phyloP scores from a whole-genome alignment of 2,113 vertebrate species.

The Saguinus midas region DNA sequence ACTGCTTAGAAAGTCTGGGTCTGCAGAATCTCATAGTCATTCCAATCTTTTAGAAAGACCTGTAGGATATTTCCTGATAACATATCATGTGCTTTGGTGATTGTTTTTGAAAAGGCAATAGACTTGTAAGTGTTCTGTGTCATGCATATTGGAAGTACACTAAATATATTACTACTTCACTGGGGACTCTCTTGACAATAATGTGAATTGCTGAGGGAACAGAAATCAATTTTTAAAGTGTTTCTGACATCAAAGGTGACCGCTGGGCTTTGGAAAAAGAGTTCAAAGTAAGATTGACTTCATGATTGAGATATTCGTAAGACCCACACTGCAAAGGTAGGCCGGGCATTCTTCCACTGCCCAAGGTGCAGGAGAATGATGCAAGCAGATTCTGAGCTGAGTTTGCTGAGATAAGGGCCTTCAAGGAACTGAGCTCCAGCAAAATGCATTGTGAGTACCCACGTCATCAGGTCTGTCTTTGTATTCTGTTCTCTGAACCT shows the following conservation, averaged over 20 bases:
- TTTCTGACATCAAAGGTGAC: constrained; percentile 68
- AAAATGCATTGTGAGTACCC: neutral
- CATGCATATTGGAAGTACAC: constrained; percentile 48
- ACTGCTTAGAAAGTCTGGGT: neutral
- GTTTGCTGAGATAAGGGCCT: neutral
- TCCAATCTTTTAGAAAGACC: constrained; percentile 48
- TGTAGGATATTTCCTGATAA: constrained; percentile 44
- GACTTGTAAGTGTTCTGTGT: constrained; percentile 39
- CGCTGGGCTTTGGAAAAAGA: constrained; percentile 24
- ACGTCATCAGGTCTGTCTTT: neutral
- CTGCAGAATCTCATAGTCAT: constrained; percentile 21
- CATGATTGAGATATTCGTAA: constrained; percentile 54
- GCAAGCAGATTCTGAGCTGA: neutral
- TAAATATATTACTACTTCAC: constrained; percentile 65
- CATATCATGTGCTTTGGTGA: neutral
- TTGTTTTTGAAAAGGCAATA: constrained; percentile 64
- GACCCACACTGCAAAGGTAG: neutral
- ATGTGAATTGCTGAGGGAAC: constrained; percentile 59
- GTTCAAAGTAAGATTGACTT: constrained; percentile 57
- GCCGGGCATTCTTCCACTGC: neutral
- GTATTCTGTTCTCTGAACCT: neutral
- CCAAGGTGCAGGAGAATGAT: neutral
- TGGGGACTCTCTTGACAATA: constrained; percentile 57
- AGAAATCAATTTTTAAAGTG: constrained; percentile 66
- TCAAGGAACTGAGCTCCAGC: neutral